phyloP scores from a whole-genome alignment of 2,797 vertebrate species.

The Rhodeus uyekii region DNA sequence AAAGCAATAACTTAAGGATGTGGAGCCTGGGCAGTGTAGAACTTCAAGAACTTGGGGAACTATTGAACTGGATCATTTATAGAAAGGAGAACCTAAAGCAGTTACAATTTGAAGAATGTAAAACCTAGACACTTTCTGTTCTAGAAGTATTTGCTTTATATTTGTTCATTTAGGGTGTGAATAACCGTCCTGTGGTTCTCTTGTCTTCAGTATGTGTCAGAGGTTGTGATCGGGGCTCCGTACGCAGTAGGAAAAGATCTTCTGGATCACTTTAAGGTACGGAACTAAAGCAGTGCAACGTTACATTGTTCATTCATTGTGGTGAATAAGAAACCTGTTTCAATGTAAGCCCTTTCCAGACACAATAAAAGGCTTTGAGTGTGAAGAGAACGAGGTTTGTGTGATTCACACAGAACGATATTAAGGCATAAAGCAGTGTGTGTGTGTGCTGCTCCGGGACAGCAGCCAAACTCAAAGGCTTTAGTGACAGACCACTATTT shows the following conservation, averaged over 20 bases:
- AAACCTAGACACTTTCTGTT: background rate
- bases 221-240: conserved; percentile 96
- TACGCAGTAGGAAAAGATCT: conserved; percentile 91
- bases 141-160: background rate
- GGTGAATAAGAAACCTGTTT: background rate
- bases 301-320: background rate
- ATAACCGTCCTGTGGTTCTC: background rate
- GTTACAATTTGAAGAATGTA: background rate
- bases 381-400: background rate
- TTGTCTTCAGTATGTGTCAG: conserved; percentile 86
- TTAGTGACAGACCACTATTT: conserved; percentile 28
- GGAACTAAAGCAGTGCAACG: background rate
- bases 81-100: background rate
- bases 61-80: background rate
- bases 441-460: conserved; percentile 11
- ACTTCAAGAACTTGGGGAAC: background rate
- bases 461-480: conserved; percentile 8
- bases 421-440: background rate
- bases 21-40: background rate
- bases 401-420: conserved; percentile 22
- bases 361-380: conserved; percentile 29
- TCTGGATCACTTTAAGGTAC: conserved; percentile 94
- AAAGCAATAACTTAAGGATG: background rate
- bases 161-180: background rate
- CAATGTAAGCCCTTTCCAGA: background rate